phyloP scores from a whole-genome alignment of 2,888 invertebrate genomes.

The Drosophila quinaria region DNA sequence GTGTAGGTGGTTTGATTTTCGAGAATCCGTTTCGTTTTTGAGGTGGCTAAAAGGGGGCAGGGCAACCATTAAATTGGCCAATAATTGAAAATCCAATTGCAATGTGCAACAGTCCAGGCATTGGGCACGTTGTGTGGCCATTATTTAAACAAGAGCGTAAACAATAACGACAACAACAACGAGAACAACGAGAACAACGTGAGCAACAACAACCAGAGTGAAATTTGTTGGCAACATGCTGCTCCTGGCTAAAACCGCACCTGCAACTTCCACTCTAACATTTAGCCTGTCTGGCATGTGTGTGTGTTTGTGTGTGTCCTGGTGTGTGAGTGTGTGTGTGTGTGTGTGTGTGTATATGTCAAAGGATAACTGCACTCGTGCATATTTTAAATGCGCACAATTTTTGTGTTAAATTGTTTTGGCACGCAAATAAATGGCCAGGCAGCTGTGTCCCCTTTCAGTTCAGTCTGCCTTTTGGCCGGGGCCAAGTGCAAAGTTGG shows the following conservation, averaged over 20 bases:
- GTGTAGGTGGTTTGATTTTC: constrained; percentile 47
- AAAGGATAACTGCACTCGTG: constrained; percentile 78
- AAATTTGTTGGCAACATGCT: constrained; percentile 64
- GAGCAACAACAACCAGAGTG: constrained; percentile 45
- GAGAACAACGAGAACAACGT: constrained; percentile 32
- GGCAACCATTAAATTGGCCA: constrained; percentile 81
- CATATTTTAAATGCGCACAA: constrained; percentile 77
- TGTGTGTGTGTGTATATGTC: constrained; percentile 49
- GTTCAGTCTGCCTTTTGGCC: background rate
- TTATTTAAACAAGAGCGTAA: constrained; percentile 80
- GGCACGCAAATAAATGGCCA: constrained; percentile 79
- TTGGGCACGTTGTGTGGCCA: constrained; percentile 75
- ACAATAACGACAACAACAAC: constrained; percentile 72
- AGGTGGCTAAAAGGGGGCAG: background rate
- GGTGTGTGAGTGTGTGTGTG: constrained; percentile 48
- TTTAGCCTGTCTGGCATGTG: constrained; percentile 32
- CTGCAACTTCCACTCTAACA: constrained; percentile 31
- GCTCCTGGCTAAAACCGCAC: constrained; percentile 49
- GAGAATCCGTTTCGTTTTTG: background rate
- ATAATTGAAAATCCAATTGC: constrained; percentile 84
- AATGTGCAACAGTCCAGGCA: constrained; percentile 46
- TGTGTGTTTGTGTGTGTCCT: constrained; percentile 19
- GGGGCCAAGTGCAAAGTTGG: constrained; percentile 64
- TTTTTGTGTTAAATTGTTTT: constrained; percentile 82
- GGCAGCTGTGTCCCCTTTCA: constrained; percentile 61